These are phyloP conservation scores for Cylas formicarius DNA, from an alignment of 1,140 invertebrate genomes.

Conservation along the genomic window DNA sequence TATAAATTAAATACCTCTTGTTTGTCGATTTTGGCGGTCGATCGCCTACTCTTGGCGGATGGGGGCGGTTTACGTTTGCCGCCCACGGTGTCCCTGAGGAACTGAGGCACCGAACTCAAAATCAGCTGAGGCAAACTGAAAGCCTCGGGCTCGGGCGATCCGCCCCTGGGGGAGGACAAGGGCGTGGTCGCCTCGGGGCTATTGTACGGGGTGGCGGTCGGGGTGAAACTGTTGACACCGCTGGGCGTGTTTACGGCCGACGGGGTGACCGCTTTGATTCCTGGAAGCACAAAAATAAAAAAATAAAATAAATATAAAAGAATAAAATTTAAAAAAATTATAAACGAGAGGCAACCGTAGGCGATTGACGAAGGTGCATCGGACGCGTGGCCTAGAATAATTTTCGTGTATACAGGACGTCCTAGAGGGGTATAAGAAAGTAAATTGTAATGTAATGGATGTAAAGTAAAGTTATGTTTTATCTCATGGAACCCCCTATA, in stretches of 20 bases:
- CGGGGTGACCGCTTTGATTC: slow-evolving; percentile 62
- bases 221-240: slow-evolving; percentile 56
- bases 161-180: slow-evolving; percentile 51
- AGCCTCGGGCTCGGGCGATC: slow-evolving; percentile 47
- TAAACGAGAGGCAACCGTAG: not conserved
- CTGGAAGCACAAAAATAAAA: slow-evolving; percentile 19
- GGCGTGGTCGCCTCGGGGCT: slow-evolving; percentile 60
- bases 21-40: slow-evolving; percentile 13
- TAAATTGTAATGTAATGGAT: too few relatives aligned
- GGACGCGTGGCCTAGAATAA: too few relatives aligned
- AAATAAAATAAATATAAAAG: not conserved
- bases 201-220: slow-evolving; percentile 77
- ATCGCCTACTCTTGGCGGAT: slow-evolving; percentile 7
- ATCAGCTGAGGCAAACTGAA: slow-evolving; percentile 50
- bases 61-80: slow-evolving; percentile 36
- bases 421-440: too few relatives aligned
- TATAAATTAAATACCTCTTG: slow-evolving; percentile 24
- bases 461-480: too few relatives aligned
- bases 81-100: slow-evolving; percentile 61
- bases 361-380: not conserved
- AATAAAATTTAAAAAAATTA: not conserved
- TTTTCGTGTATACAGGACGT: too few relatives aligned
- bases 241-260: slow-evolving; percentile 61
- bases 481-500: too few relatives aligned
- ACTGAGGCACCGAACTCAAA: slow-evolving; percentile 65